Base-by-base conservation (phyloP, 2,113 vertebrate species). In the Jaculus jaculus region DNA sequence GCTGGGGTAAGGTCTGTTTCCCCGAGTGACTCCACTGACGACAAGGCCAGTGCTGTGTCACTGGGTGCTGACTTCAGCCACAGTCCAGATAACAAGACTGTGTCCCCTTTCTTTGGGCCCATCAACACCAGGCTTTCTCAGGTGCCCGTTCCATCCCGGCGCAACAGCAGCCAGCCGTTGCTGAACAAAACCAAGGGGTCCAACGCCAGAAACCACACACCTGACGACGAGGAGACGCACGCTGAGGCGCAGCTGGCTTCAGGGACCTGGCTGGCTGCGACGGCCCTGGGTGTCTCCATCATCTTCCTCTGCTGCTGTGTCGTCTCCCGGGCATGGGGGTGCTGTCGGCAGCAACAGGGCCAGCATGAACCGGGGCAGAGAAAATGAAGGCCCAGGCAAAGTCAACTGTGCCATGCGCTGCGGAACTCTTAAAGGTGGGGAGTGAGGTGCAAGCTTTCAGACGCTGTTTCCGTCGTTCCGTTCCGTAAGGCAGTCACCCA, bases 261-360 rank as follows among this genome's bases (percentile, higher is more conserved):
- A 7, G 97, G 98, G 74, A 91, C 96, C 1, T 97, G 99, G 96
- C 90, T 99, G 93, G 98, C 98, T 21, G 98, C 98, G 0, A 96
- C 98, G 80, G 96, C 98, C 37, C 96, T 99, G 5, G 98, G 98
- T 8, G 96, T 96, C 89, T 97, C 97, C 0, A 91, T 98, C 83
- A 86, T 98, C 72, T 97, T 98, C 85, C 97, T 98, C 69, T 99
- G 99, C 97, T 99, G 98, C 39, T 99, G 99, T 92, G 96, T 97
- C 4, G 87, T 97, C 16, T 92, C 98, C 90, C 94, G 98, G 96
- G 97, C 97, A 4, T 98, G 97, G 1, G 98, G 98, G 68, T 95
- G 89, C 97, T 98, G 98, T 91, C 97, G 93, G 84, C 98, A 92
- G 94, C 98, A 97, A 86, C 98, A 97, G 84, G 98, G 99, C 8